These are phyloP conservation scores for Lasioglossum albipes DNA, from an alignment of 1,140 invertebrate species.

Conservation along the genomic window DNA sequence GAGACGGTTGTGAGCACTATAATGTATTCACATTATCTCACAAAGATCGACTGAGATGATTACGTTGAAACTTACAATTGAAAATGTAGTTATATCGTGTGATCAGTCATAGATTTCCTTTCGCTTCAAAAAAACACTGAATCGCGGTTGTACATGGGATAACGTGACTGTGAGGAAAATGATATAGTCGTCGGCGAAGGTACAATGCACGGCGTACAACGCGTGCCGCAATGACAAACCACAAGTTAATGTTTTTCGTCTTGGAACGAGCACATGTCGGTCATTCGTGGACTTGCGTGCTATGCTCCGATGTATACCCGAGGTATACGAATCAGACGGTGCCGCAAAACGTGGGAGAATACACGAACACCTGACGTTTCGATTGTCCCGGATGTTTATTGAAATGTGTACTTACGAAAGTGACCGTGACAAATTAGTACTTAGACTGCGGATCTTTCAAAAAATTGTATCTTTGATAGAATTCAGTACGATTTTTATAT, in stretches of 20 bases:
- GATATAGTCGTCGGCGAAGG: neutral
- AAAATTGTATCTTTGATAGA: no score
- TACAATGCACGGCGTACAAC: constrained; percentile 2
- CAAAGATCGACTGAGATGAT: neutral
- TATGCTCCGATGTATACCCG: constrained; percentile 2
- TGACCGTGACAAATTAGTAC: neutral
- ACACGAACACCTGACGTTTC: neutral
- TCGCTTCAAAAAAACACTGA: constrained; percentile 23
- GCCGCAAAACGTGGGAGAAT: neutral
- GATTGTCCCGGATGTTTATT: neutral
- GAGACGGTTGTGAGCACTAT: neutral
- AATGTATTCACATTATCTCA: neutral
- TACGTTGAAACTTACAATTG: constrained; percentile 26
- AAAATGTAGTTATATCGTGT: constrained; percentile 12
- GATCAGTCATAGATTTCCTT: constrained; percentile 10
- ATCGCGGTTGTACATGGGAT: neutral
- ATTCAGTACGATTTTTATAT: no score
- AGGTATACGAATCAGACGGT: constrained; percentile 14
- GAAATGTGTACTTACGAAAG: neutral
- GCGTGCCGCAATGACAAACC: constrained; percentile 23
- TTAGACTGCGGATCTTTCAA: no score
- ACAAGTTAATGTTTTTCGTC: constrained; percentile 33
- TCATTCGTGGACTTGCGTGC: constrained; percentile 28
- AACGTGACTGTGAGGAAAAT: neutral
- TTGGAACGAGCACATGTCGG: constrained; percentile 22